These are phyloP conservation scores for Petromus typicus DNA, from an alignment of 2,113 vertebrate genomes.

Conservation along the genomic window DNA sequence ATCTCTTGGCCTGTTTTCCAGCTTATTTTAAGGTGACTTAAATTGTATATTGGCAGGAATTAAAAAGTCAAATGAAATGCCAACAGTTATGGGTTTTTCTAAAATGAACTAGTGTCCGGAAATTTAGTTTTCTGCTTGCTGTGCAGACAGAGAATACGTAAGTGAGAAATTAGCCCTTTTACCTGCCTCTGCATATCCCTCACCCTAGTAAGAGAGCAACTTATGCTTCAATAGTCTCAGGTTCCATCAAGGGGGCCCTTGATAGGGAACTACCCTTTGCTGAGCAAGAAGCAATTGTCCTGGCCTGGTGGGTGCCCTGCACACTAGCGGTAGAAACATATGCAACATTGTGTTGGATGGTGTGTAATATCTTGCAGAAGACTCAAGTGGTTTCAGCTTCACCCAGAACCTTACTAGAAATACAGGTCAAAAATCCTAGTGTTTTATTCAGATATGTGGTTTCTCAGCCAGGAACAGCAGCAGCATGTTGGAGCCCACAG, in stretches of 20 bases:
- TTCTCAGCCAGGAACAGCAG: background rate
- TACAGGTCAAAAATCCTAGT: accelerated
- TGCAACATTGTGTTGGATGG: background rate
- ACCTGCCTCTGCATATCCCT: background rate
- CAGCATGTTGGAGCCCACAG: background rate
- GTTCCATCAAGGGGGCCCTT: background rate
- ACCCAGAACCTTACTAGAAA: background rate
- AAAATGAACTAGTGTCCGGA: background rate
- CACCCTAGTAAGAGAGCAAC: background rate
- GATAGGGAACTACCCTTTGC: background rate
- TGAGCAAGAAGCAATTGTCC: accelerated
- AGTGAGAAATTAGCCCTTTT: background rate
- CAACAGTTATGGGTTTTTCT: background rate
- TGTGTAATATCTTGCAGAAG: too few species aligned
- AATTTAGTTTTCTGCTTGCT: background rate
- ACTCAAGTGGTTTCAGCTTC: background rate
- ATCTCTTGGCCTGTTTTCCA: background rate
- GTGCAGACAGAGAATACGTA: background rate
- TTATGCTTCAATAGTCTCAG: background rate
- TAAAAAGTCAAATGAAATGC: slow-evolving; percentile 6
- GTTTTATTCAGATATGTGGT: background rate
- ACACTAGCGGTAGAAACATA: background rate
- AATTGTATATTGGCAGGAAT: background rate
- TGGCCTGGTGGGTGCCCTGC: background rate
- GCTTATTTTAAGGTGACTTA: background rate